Evolutionary conservation across 2,113 vertebrate species (phyloP).

Genomic region (Otocyon megalotis): DNA sequence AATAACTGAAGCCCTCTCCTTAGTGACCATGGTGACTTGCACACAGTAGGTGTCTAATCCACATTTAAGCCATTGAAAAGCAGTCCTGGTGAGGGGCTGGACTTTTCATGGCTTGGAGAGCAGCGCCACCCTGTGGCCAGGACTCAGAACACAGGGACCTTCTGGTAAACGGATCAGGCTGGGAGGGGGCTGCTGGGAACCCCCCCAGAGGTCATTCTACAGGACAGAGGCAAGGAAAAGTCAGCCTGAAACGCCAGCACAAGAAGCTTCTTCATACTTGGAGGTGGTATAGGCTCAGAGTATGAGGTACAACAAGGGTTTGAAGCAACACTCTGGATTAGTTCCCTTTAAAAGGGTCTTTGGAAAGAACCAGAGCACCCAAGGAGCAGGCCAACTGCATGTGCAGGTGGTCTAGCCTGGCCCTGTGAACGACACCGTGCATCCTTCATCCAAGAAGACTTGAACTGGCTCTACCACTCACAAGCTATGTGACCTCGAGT

Average conservation of each 20-base stretch:
- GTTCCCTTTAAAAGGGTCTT: neutral
- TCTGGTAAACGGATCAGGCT: accelerated
- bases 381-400: accelerated
- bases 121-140: constrained; percentile 85
- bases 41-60: constrained; percentile 38
- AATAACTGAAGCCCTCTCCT: constrained; percentile 75
- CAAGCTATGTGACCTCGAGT: constrained; percentile 3
- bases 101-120: constrained; percentile 74
- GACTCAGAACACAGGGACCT: neutral
- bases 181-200: neutral
- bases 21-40: constrained; percentile 61
- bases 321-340: neutral
- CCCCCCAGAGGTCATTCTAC: too few relatives aligned
- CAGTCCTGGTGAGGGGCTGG: accelerated
- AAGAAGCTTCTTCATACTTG: neutral
- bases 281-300: neutral
- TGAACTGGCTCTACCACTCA: neutral
- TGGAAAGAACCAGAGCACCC: neutral
- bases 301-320: neutral
- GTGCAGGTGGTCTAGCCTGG: neutral
- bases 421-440: neutral
- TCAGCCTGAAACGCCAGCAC: neutral
- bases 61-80: neutral
- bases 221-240: neutral
- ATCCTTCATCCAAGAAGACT: neutral